Evolutionary conservation across 1,140 invertebrate genomes (phyloP).

Genomic region (Bombus sibiricus): DNA sequence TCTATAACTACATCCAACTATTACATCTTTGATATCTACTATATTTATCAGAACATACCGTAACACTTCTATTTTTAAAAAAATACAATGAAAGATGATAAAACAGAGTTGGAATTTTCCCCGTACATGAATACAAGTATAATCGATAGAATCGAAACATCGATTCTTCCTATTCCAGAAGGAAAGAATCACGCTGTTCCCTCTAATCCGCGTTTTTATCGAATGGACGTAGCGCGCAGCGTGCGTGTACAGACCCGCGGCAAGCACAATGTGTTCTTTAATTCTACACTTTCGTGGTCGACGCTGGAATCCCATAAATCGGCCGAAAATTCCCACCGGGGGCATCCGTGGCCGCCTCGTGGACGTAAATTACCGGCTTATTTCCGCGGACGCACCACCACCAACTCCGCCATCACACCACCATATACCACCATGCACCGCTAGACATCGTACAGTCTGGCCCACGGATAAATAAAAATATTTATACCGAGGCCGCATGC

Average conservation of each 20-base stretch:
- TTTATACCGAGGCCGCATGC: slow-evolving; percentile 77
- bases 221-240: slow-evolving; percentile 29
- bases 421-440: background rate
- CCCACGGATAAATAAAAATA: slow-evolving; percentile 78
- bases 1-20: background rate
- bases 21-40: background rate
- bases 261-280: slow-evolving; percentile 72
- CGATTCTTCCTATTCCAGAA: background rate
- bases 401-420: slow-evolving; percentile 1
- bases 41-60: too few relatives aligned
- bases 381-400: slow-evolving; percentile 68
- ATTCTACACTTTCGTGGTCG: slow-evolving; percentile 68
- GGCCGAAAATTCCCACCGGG: slow-evolving; percentile 76
- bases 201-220: slow-evolving; percentile 74
- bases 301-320: slow-evolving; percentile 75
- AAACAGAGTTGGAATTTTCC: background rate
- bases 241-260: slow-evolving; percentile 23
- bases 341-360: slow-evolving; percentile 51
- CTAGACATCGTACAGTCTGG: background rate
- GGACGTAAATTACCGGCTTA: slow-evolving; percentile 80
- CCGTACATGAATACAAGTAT: background rate
- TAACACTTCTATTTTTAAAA: too few relatives aligned
- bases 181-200: background rate
- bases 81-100: too few relatives aligned
- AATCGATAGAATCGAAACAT: slow-evolving; percentile 2